phyloP scores from a whole-genome alignment of 2,113 vertebrate genomes.

The Balaenoptera acutorostrata region DNA sequence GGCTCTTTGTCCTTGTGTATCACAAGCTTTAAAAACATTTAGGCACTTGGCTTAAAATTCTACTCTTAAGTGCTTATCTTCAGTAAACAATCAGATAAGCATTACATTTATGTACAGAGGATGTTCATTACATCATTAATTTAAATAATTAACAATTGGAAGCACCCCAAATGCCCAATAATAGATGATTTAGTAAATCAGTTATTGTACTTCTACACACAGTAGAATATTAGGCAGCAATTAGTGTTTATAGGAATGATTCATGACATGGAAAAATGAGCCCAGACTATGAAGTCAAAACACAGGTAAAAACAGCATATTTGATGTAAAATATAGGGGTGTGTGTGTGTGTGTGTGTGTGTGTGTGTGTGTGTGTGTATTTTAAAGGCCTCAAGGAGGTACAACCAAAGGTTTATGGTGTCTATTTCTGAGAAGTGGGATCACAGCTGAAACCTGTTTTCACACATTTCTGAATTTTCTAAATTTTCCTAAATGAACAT shows the following conservation, averaged over 20 bases:
- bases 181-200: slow-evolving; percentile 12
- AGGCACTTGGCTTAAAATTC: background rate
- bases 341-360: background rate
- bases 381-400: background rate
- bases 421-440: background rate
- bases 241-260: background rate
- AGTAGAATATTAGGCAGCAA: background rate
- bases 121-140: background rate
- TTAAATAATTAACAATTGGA: background rate
- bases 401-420: background rate
- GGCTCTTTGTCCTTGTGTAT: background rate
- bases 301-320: background rate
- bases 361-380: background rate
- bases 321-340: background rate
- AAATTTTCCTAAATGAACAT: slow-evolving; percentile 7
- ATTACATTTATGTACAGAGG: background rate
- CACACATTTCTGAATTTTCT: background rate
- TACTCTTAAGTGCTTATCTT: background rate
- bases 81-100: background rate
- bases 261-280: background rate
- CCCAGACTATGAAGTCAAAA: background rate
- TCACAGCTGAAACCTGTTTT: background rate
- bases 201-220: background rate
- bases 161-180: background rate
- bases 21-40: background rate